Percentiles rank a stretch among this genome's conserved stretches.
phyloP scores from a whole-genome alignment of 35 echinoderm and acorn worm genomes.

The Amphiura filiformis region DNA sequence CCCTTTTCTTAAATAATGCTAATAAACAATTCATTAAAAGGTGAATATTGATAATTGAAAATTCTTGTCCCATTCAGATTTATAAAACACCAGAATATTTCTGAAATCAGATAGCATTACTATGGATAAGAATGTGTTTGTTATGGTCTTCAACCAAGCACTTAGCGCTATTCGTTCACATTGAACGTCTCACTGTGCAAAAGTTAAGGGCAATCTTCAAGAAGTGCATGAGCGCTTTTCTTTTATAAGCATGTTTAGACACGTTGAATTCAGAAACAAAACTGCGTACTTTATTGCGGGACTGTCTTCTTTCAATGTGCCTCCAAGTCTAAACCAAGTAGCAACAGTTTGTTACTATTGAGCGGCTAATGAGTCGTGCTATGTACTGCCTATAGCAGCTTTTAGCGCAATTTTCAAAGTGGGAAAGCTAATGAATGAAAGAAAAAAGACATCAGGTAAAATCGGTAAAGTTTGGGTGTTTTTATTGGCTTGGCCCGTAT shows the following conservation, averaged over 20 bases:
- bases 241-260: slow-evolving; percentile 3
- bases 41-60: not conserved
- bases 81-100: too few relatives aligned
- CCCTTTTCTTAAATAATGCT: not conserved
- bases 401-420: slow-evolving; percentile 6
- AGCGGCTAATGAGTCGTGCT: not conserved
- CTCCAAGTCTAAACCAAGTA: not conserved
- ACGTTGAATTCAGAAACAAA: slow-evolving; percentile 1
- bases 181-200: not conserved
- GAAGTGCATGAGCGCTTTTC: not conserved
- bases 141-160: not conserved
- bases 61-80: not conserved
- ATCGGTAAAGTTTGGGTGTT: not conserved
- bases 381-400: slow-evolving; percentile 5
- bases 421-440: not conserved
- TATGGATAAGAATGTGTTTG: not conserved
- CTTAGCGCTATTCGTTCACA: not conserved
- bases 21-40: not conserved
- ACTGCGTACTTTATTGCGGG: not conserved
- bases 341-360: slow-evolving; percentile 2
- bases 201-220: not conserved
- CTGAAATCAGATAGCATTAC: not conserved
- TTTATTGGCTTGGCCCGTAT: not conserved
- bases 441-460: not conserved
- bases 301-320: not conserved